Evolutionary conservation across 2,113 vertebrate genomes (phyloP).

Genomic region (Microtus pennsylvanicus): DNA sequence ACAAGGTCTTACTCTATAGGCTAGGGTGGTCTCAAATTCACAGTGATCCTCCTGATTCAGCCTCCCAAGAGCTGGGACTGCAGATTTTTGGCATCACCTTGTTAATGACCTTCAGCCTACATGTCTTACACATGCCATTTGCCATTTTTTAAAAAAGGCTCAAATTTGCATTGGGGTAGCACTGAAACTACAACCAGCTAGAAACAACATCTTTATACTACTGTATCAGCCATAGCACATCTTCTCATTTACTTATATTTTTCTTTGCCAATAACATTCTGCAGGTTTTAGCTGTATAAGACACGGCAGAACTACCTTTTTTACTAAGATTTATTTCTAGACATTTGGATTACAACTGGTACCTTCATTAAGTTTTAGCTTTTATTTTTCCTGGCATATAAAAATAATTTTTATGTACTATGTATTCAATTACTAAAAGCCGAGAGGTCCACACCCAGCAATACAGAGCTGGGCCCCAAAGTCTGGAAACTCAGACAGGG

Average conservation of each 20-base stretch:
- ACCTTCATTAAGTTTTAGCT: constrained; percentile 18
- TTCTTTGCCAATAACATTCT: neutral
- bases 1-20: neutral
- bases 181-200: neutral
- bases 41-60: neutral
- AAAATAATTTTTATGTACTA: neutral
- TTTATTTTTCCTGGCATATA: neutral
- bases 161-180: neutral
- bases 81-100: neutral
- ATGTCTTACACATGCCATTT: neutral
- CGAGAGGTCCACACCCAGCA: neutral
- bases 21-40: neutral
- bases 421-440: neutral
- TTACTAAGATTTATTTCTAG: constrained; percentile 13
- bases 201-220: neutral
- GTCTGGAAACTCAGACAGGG: neutral
- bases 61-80: neutral
- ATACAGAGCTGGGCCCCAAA: neutral
- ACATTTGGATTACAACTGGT: neutral
- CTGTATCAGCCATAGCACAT: fast-evolving
- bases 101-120: neutral
- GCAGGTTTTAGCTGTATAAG: neutral
- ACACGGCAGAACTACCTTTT: neutral
- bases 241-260: neutral
- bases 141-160: neutral